Base-by-base conservation (phyloP, 2,888 invertebrate genomes). In the Drosophila melanosoma region DNA sequence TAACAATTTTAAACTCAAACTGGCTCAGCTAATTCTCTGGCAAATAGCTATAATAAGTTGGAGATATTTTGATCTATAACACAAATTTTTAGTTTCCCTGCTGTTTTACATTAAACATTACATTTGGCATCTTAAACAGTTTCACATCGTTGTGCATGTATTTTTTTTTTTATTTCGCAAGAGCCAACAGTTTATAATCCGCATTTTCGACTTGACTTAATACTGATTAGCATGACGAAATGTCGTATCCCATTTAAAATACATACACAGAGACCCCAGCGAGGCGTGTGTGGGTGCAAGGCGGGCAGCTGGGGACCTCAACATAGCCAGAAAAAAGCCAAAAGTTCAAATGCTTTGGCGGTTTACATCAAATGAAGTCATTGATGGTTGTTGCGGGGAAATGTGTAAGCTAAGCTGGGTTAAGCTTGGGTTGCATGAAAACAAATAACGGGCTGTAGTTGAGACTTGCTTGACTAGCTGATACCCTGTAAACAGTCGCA, bases 151-250 rank as follows among this genome's bases (percentile, higher is more conserved):
- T 32, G 36, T 17, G 33, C 29, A 52, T 67, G 36, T 45, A 67
- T 53, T 52, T 35, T 4, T 26, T 36, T 42, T 51, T 26, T 4
- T 10, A 15, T 71, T 71, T 71, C 70, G 72, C 63, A 57, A 71
- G 32, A 29, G 12, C 26, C 32, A 36, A 1, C n/a, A 42, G 63
- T 42, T 29, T 29, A 45, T 62, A 79, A 52, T 33, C 63, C 56
- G 54, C 58, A 32, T 45, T 11, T 17, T 49, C 49, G 62, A 74
- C 64, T 65, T 65, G 74, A 69, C 79, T 75, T 61, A 63, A 77
- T 71, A 69, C 84, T 85, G 89, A 86, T 86, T 89, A 89, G 82
- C 89, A 82, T 86, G 85, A 86, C 81, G 87, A 86, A 86, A 86
- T 84, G 85, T 89, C 85, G 84, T 79, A 79, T 71, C 76, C 79